These are phyloP conservation scores for Prosapia bicincta DNA, from an alignment of 2,888 invertebrate species.

Conservation along the genomic window DNA sequence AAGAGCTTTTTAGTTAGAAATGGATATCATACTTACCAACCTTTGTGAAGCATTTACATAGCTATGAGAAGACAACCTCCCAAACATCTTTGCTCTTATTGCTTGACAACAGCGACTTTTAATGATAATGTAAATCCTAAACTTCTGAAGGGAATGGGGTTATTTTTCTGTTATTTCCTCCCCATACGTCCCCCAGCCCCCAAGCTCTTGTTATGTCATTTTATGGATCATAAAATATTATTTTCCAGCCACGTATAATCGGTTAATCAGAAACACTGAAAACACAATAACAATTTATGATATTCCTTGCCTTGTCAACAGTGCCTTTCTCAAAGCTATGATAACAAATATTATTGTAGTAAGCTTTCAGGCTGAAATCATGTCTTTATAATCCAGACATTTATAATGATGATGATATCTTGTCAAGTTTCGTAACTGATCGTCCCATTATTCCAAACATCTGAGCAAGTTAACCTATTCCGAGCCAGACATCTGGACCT, in stretches of 20 bases:
- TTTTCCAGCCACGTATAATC: constrained; percentile 34
- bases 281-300: constrained; percentile 43
- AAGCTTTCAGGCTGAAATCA: constrained; percentile 39
- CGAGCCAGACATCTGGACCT: too few species aligned
- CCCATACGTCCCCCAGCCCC: constrained; percentile 43
- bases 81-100: neutral
- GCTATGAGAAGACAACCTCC: neutral
- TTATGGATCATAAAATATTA: constrained; percentile 41
- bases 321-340: constrained; percentile 38
- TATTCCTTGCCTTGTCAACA: constrained; percentile 38
- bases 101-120: neutral
- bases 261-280: constrained; percentile 40
- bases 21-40: too few species aligned
- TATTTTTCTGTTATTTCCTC: constrained; percentile 43
- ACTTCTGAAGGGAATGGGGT: constrained; percentile 40
- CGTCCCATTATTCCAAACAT: neutral
- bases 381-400: constrained; percentile 30
- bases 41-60: neutral
- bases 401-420: constrained; percentile 6
- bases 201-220: constrained; percentile 43
- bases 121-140: neutral
- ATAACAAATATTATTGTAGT: constrained; percentile 38
- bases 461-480: too few species aligned
- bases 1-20: too few species aligned
- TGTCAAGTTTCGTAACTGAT: constrained; percentile 4